These are phyloP conservation scores for Lindbergichthys nudifrons DNA, from an alignment of 2,797 vertebrate genomes.

Conservation along the genomic window DNA sequence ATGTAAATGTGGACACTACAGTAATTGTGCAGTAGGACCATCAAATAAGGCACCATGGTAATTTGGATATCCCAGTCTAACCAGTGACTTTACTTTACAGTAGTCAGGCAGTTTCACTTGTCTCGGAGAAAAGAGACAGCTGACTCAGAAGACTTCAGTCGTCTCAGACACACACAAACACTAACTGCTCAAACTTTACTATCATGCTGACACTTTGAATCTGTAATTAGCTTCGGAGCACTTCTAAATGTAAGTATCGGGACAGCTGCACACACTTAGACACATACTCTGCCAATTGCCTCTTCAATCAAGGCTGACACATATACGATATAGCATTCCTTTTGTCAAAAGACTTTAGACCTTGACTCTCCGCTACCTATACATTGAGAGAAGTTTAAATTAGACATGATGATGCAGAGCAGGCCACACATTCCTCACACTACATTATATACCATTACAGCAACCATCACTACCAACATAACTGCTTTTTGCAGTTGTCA, in stretches of 20 bases:
- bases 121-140: constrained; percentile 49
- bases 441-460: constrained; percentile 10
- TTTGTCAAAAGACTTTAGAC: constrained; percentile 23
- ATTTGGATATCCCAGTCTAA: neutral
- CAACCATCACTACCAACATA: constrained; percentile 17
- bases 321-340: constrained; percentile 21
- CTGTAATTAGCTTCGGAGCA: constrained; percentile 41
- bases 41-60: neutral
- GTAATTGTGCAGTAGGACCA: neutral
- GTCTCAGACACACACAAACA: constrained; percentile 28
- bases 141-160: constrained; percentile 52
- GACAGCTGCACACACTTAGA: constrained; percentile 48
- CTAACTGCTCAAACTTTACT: constrained; percentile 34
- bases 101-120: constrained; percentile 11
- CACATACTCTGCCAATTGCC: constrained; percentile 38
- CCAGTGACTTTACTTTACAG: no score
- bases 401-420: constrained; percentile 10
- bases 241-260: constrained; percentile 33
- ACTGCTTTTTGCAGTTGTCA: neutral
- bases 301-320: constrained; percentile 57
- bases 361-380: constrained; percentile 43
- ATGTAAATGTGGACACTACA: neutral
- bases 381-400: constrained; percentile 22
- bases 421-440: constrained; percentile 16
- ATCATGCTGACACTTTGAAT: constrained; percentile 47